Percentiles rank a stretch among this genome's conserved stretches.
Evolutionary conservation across 1,140 invertebrate genomes (phyloP).

Genomic region (Heliconius nattereri): DNA sequence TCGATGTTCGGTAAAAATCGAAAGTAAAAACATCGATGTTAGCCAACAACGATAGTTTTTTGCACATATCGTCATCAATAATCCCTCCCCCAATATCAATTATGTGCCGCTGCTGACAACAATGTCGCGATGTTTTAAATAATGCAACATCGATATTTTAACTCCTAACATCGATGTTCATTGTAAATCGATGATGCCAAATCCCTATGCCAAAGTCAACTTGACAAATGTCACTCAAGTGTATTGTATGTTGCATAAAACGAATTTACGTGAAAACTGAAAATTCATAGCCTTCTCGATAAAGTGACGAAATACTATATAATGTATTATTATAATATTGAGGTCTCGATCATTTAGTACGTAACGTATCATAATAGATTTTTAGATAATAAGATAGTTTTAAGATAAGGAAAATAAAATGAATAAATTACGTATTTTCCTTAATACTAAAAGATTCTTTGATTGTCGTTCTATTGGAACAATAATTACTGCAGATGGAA

Average conservation of each 20-base stretch:
- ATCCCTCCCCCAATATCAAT: too few relatives aligned
- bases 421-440: constrained; percentile 56
- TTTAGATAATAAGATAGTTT: neutral
- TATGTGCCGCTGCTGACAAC: too few relatives aligned
- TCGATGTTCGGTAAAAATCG: too few relatives aligned
- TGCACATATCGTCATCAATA: too few relatives aligned
- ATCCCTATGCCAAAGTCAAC: too few relatives aligned
- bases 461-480: constrained; percentile 52
- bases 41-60: too few relatives aligned
- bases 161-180: too few relatives aligned
- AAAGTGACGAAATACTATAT: neutral
- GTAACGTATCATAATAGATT: neutral
- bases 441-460: constrained; percentile 47
- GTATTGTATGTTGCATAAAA: neutral
- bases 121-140: too few relatives aligned
- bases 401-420: constrained; percentile 36
- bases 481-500: constrained; percentile 65
- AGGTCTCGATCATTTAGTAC: neutral
- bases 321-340: neutral
- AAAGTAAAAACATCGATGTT: too few relatives aligned
- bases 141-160: too few relatives aligned
- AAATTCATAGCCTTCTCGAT: constrained; percentile 1
- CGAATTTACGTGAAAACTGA: neutral
- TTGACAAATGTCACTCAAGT: too few relatives aligned
- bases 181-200: too few relatives aligned